phyloP scores from a whole-genome alignment of 2,113 vertebrate species.

The Myotis brandtii region DNA sequence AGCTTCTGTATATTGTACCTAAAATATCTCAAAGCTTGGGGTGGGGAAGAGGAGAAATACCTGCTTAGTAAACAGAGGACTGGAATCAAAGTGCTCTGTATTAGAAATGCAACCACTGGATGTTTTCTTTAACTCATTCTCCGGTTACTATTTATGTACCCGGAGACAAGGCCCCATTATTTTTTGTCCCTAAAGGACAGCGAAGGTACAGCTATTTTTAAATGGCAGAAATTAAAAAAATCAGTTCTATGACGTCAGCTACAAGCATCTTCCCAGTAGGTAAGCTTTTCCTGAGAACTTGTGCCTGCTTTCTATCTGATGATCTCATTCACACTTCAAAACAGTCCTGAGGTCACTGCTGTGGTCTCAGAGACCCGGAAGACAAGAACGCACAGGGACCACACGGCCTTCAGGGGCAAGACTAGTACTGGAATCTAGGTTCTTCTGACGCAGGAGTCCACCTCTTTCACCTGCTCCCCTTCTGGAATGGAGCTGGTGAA shows the following conservation, averaged over 20 bases:
- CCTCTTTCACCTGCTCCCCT: background rate
- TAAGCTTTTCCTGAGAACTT: background rate
- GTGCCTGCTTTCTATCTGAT: background rate
- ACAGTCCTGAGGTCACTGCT: background rate
- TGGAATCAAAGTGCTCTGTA: background rate
- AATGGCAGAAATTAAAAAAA: background rate
- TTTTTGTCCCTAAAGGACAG: conserved; percentile 8
- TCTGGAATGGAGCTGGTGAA: background rate
- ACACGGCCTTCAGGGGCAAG: background rate
- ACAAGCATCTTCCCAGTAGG: background rate
- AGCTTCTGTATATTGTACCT: background rate
- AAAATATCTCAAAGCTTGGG: background rate
- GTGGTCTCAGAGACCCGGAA: background rate
- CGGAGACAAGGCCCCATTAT: background rate
- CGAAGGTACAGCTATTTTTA: background rate
- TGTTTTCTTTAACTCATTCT: background rate
- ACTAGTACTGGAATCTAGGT: background rate
- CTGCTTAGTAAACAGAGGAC: background rate
- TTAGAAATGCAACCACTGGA: background rate
- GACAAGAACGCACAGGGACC: background rate
- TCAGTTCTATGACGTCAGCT: background rate
- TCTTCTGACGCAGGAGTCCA: background rate
- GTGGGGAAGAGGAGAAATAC: background rate
- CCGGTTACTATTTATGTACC: background rate
- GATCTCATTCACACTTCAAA: background rate